Conservation (phyloP, 1,140 invertebrate species). For the Phthorimaea operculella region DNA sequence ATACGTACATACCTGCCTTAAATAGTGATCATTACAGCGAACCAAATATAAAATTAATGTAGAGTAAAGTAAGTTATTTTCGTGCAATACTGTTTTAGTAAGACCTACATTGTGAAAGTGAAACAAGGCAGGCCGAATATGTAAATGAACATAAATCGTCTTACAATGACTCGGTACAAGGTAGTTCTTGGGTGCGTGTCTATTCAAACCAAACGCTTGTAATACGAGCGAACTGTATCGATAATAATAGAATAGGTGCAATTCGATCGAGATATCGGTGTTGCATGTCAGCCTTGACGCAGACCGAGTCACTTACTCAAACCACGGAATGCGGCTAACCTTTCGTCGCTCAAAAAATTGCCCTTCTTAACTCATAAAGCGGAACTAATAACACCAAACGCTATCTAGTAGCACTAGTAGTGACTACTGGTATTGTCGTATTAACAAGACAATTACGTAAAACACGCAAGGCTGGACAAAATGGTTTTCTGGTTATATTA, state of each 20-base stretch:
- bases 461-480: constrained; percentile 37
- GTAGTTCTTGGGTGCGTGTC: neutral
- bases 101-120: neutral
- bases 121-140: neutral
- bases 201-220: too few species aligned
- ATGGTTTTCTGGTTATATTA: constrained; percentile 36
- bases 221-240: too few species aligned
- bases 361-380: constrained; percentile 51
- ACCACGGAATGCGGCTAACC: constrained; percentile 30
- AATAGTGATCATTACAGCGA: too few species aligned
- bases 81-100: neutral
- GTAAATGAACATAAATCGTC: neutral
- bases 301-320: constrained; percentile 30
- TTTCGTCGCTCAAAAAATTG: constrained; percentile 43
- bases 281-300: constrained; percentile 50
- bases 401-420: constrained; percentile 24
- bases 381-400: constrained; percentile 43
- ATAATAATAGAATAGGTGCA: constrained; percentile 6
- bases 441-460: constrained; percentile 47
- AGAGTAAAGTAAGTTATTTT: too few species aligned
- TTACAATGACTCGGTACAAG: neutral
- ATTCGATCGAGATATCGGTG: constrained; percentile 40
- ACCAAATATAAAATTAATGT: too few species aligned
- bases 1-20: too few species aligned
- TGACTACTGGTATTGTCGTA: constrained; percentile 27